phyloP scores from a whole-genome alignment of 2,113 vertebrate species.

The Thinocorus orbignyianus region DNA sequence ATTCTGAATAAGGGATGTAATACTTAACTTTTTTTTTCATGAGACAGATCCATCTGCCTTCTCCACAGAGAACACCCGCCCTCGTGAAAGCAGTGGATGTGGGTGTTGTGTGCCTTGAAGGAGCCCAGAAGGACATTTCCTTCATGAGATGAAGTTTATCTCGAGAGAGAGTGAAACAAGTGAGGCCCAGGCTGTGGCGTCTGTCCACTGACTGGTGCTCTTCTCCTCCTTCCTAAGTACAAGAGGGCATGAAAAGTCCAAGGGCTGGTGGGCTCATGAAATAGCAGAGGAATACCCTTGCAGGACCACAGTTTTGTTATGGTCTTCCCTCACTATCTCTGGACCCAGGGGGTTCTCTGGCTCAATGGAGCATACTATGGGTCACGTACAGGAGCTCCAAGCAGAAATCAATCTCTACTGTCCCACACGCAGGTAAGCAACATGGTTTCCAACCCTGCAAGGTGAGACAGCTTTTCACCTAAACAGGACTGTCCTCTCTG shows the following conservation, averaged over 20 bases:
- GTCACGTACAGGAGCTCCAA: neutral
- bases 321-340: neutral
- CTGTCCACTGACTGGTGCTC: neutral
- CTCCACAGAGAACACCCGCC: neutral
- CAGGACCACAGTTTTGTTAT: fast-evolving
- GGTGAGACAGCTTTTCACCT: neutral
- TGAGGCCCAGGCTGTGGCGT: neutral
- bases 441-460: neutral
- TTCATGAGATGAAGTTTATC: neutral
- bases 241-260: neutral
- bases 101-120: fast-evolving
- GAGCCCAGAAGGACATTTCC: neutral
- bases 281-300: fast-evolving
- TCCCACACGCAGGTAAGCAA: neutral
- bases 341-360: neutral
- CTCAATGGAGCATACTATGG: neutral
- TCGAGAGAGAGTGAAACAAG: neutral
- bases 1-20: neutral
- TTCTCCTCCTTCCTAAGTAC: neutral
- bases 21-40: neutral
- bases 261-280: neutral
- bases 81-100: neutral
- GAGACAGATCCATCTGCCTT: neutral
- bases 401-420: neutral
- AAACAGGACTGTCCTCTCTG: neutral